phyloP scores from a whole-genome alignment of 2,113 vertebrate genomes.

The Pseudorasbora parva region DNA sequence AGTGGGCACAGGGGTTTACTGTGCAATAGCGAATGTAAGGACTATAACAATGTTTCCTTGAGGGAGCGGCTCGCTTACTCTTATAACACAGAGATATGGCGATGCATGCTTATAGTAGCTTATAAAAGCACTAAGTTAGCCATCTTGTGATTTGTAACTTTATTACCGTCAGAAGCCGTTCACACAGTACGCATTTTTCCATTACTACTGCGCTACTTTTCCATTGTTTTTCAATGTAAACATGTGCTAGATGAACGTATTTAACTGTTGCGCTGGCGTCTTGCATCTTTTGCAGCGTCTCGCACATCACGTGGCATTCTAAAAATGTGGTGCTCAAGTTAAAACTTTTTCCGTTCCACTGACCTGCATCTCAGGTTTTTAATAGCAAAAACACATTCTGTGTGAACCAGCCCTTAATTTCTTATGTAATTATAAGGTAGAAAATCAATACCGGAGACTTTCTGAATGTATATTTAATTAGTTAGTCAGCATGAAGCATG shows the following conservation, averaged over 20 bases:
- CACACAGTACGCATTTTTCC: no score
- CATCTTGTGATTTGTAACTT: constrained; percentile 23
- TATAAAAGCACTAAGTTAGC: neutral
- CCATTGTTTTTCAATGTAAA: no score
- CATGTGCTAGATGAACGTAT: no score
- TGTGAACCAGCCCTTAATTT: neutral
- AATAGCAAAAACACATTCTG: no score
- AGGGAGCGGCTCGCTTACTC: constrained; percentile 8
- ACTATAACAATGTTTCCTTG: constrained; percentile 14
- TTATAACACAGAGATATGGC: neutral
- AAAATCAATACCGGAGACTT: neutral
- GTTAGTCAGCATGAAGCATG: neutral
- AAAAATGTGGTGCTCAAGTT: no score
- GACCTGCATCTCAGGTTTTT: no score
- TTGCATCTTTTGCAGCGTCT: no score
- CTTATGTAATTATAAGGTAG: neutral
- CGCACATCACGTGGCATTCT: no score
- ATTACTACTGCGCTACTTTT: no score
- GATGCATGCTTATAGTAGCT: constrained; percentile 6
- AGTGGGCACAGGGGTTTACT: constrained; percentile 17
- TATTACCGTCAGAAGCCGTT: neutral
- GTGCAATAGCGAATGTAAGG: constrained; percentile 21
- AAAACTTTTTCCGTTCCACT: no score
- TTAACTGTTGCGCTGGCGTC: no score
- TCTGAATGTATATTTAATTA: neutral